Conservation (phyloP, 92 coral and sea anemone species). For the Palythoa caribaeorum region DNA sequence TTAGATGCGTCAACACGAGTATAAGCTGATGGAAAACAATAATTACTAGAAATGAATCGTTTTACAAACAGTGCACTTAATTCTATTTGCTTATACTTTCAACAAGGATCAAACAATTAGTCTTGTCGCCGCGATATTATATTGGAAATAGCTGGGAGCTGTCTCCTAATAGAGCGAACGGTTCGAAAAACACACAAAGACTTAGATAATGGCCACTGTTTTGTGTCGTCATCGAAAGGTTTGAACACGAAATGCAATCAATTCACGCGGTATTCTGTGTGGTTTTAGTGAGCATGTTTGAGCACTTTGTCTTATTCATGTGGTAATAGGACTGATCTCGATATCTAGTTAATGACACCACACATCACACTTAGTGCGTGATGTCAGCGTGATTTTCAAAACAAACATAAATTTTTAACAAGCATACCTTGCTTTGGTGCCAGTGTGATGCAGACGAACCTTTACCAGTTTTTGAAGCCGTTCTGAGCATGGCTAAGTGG, state of each 20-base stretch:
- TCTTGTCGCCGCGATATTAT: slow-evolving; percentile 46
- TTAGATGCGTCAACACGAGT: slow-evolving; percentile 28
- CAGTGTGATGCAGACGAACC: slow-evolving; percentile 20
- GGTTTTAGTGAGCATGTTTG: slow-evolving; percentile 28
- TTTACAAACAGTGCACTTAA: slow-evolving; percentile 55
- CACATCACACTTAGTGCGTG: slow-evolving; percentile 32
- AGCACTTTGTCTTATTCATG: slow-evolving; percentile 23
- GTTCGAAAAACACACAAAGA: slow-evolving; percentile 24
- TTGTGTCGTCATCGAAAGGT: slow-evolving; percentile 12
- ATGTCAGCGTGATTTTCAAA: slow-evolving; percentile 49
- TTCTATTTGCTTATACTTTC: slow-evolving; percentile 55
- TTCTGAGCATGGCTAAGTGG: slow-evolving; percentile 15
- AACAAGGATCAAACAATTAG: slow-evolving; percentile 55
- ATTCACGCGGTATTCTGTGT: slow-evolving; percentile 21
- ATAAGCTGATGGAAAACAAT: slow-evolving; percentile 41
- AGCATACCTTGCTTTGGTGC: slow-evolving; percentile 34
- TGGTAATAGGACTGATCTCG: slow-evolving; percentile 40
- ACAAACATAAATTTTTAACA: slow-evolving; percentile 31
- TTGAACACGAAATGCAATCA: slow-evolving; percentile 22
- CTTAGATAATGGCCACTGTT: slow-evolving; percentile 22
- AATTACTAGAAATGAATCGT: slow-evolving; percentile 44
- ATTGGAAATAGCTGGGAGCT: slow-evolving; percentile 38
- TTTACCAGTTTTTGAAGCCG: slow-evolving; percentile 29
- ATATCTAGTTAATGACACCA: slow-evolving; percentile 42
- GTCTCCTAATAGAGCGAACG: slow-evolving; percentile 24